These are phyloP conservation scores for Dendrocincla fuliginosa DNA, from an alignment of 2,797 vertebrate genomes.

Conservation along the genomic window DNA sequence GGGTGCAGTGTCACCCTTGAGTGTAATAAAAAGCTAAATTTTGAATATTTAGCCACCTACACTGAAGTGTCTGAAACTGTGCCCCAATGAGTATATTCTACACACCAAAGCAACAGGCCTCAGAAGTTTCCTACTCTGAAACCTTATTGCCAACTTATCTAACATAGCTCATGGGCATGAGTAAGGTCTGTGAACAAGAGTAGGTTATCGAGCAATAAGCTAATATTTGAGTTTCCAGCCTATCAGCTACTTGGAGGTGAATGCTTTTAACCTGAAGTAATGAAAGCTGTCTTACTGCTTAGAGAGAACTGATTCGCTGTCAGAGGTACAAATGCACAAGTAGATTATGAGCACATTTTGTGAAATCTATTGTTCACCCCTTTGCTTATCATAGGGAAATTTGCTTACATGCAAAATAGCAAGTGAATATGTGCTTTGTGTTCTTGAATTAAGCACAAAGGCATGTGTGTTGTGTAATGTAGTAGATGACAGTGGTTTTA, in stretches of 20 bases:
- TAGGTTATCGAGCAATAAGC: not conserved
- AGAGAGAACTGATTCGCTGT: not conserved
- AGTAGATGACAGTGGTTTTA: not conserved
- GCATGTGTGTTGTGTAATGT: not conserved
- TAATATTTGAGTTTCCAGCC: not conserved
- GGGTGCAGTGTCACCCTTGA: not conserved
- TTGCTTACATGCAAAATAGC: not conserved
- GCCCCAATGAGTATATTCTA: rapidly evolving
- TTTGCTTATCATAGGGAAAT: not conserved
- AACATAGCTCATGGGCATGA: not conserved
- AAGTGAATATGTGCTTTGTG: not conserved
- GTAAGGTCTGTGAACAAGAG: not conserved
- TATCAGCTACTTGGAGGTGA: not conserved
- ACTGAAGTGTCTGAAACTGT: not conserved
- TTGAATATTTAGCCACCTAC: not conserved
- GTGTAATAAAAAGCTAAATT: not conserved
- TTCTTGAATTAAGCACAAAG: not conserved
- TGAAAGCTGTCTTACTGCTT: not conserved
- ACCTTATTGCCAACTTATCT: not conserved
- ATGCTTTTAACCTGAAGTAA: not conserved
- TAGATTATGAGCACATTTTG: not conserved
- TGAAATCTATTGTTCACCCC: rapidly evolving
- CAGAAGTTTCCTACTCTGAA: not conserved
- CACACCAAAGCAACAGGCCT: not conserved
- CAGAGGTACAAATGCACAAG: not conserved